A percentile compares a stretch with the other conserved stretches of the same genome.
Evolutionary conservation across 1,140 invertebrate species (phyloP).

Genomic region (Drosophila sulfurigaster): DNA sequence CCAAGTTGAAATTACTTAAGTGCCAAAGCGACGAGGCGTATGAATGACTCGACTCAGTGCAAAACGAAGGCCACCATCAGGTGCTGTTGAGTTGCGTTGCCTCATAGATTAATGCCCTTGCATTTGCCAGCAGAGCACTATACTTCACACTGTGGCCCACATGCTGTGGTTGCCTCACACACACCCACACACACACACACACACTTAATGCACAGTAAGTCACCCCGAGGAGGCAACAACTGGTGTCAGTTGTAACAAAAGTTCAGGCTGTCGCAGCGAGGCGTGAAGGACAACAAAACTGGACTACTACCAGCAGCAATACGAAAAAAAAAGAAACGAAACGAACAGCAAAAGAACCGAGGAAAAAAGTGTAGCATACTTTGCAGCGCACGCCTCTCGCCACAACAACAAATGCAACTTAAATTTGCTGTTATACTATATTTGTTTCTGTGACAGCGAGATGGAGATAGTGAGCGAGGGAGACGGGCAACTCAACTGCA

Average conservation of each 20-base stretch:
- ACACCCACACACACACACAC: constrained; percentile 1
- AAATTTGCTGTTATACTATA: constrained; percentile 66
- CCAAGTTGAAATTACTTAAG: constrained; percentile 77
- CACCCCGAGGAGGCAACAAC: background rate
- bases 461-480: background rate
- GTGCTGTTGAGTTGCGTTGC: constrained; percentile 24
- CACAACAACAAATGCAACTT: constrained; percentile 57
- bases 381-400: constrained; percentile 46
- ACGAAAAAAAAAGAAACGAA: constrained; percentile 5
- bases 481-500: constrained; percentile 67
- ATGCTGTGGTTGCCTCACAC: constrained; percentile 17
- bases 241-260: constrained; percentile 57
- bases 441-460: constrained; percentile 45
- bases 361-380: constrained; percentile 45
- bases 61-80: constrained; percentile 16
- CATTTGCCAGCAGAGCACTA: constrained; percentile 61
- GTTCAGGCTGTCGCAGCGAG: constrained; percentile 49
- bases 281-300: constrained; percentile 49
- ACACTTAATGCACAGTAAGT: background rate
- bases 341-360: background rate
- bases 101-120: constrained; percentile 73
- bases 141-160: constrained; percentile 42
- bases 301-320: constrained; percentile 24
- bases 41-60: constrained; percentile 31
- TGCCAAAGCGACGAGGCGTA: constrained; percentile 67